Base-by-base conservation (phyloP, 64 coral and sea anemone genomes). In the Montipora foliosa region DNA sequence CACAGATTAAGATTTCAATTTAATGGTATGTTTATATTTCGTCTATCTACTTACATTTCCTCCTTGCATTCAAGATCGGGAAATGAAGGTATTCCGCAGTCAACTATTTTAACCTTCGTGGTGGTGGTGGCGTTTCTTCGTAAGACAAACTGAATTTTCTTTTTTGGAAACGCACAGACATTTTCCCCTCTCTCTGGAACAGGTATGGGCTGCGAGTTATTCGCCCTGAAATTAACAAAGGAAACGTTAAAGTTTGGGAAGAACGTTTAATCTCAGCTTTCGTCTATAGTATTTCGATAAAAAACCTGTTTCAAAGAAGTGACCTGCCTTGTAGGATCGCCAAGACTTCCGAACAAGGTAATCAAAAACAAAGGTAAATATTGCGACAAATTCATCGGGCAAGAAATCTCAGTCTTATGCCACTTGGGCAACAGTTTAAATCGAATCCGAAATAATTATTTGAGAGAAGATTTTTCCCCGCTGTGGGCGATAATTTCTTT, bases 101-200 rank as follows among this genome's bases (percentile, higher is more conserved):
- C 64, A 44, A 66, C 81, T 25, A 67, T 70, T 73, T 37, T 74
- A 1, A 77, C 49, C 44, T 44, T 88, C 64, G 46, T 88, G 0
- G 44, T 15, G 4, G 76, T 50, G 3, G 84, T 93, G 0, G 62
- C 48, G 15, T 93, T 93, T 79, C 92, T 77, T 71, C 92, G 74
- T 16, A 93, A 19, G 11, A 74, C 76, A 29, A 88, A 71, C 4
- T 71, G 55, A 0, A 22, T 11, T 50, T 62, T 93, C 12, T 15
- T 16, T 55, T 72, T 93, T 8, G 61, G 37, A 61, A 58, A 93
- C 15, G 84, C 59, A 66, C 92, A 93, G 14, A 93, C 92, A 93
- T 93, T 88, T 73, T 80, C 1, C 2, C 92, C 92, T 71, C 74
- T 88, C 9, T 81, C 84, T 4, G 92, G 62, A 3, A 77, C 84